Evolutionary conservation across 1,140 invertebrate species (phyloP).

Genomic region (Calosoma granatense): DNA sequence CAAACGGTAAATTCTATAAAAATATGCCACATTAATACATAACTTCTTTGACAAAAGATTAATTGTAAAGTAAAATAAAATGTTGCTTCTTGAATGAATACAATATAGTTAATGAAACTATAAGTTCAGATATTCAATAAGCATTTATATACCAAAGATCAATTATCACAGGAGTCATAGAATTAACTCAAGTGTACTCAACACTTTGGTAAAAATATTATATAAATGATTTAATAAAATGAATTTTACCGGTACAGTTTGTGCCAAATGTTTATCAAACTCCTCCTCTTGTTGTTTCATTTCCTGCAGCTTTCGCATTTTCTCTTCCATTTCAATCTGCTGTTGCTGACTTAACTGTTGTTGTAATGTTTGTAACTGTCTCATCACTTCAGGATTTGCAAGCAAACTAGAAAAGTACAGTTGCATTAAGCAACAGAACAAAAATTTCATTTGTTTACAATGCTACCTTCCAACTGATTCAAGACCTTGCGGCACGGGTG

Average conservation of each 20-base stretch:
- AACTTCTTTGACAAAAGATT: no score
- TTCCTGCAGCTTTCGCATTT: constrained; percentile 56
- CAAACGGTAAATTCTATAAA: constrained; percentile 51
- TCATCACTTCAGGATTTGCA: constrained; percentile 62
- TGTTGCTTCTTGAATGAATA: no score
- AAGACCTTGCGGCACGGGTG: constrained; percentile 2
- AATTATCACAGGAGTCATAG: no score
- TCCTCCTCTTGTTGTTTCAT: constrained; percentile 68
- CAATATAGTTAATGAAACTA: no score
- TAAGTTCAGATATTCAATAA: neutral
- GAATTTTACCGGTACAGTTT: constrained; percentile 50
- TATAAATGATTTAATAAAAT: neutral
- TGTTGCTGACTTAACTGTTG: constrained; percentile 29
- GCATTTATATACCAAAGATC: no score
- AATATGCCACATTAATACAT: constrained; percentile 16
- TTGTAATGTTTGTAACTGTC: constrained; percentile 58
- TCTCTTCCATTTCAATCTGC: constrained; percentile 57
- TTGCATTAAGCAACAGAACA: neutral
- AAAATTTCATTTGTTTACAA: neutral
- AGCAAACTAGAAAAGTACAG: constrained; percentile 42
- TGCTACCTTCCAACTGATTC: constrained; percentile 24
- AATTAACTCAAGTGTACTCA: no score
- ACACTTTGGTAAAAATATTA: constrained; percentile 9
- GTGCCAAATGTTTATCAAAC: constrained; percentile 67
- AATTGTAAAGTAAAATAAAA: no score